Conservation (phyloP, 1,140 invertebrate species). For the Archivesica marissinica region DNA sequence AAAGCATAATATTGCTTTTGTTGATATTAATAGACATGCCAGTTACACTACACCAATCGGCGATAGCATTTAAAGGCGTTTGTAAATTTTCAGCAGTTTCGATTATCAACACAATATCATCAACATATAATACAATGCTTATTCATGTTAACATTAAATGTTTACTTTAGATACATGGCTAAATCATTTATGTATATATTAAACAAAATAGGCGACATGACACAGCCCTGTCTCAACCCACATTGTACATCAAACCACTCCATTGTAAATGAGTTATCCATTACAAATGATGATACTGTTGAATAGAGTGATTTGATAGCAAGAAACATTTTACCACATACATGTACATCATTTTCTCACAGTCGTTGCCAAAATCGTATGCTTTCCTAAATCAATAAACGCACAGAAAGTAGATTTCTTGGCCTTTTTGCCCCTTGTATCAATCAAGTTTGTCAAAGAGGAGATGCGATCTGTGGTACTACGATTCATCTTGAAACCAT, state of each 20-base stretch:
- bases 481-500: not conserved
- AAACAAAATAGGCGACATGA: conserved; percentile 47
- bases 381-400: conserved; percentile 65
- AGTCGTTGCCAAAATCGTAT: conserved; percentile 56
- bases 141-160: conserved; percentile 8
- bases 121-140: conserved; percentile 24
- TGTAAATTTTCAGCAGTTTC: conserved; percentile 28
- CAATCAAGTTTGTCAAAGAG: conserved; percentile 50
- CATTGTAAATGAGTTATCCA: not conserved
- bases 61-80: not conserved
- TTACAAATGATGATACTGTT: conserved; percentile 27
- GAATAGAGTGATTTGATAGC: conserved; percentile 50
- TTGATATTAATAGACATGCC: conserved; percentile 26
- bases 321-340: conserved; percentile 41
- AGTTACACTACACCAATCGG: conserved; percentile 33
- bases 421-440: conserved; percentile 48
- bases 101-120: conserved; percentile 35
- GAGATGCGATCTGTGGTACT: not conserved
- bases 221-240: conserved; percentile 40
- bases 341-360: conserved; percentile 32
- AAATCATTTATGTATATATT: conserved; percentile 51
- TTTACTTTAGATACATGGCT: not conserved
- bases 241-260: conserved; percentile 12
- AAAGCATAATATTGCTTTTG: conserved; percentile 57
- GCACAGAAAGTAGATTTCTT: conserved; percentile 52